Percentiles rank a stretch among this genome's conserved stretches.
Conservation (phyloP, 2,797 vertebrate genomes). For the Oryzias sinensis region DNA sequence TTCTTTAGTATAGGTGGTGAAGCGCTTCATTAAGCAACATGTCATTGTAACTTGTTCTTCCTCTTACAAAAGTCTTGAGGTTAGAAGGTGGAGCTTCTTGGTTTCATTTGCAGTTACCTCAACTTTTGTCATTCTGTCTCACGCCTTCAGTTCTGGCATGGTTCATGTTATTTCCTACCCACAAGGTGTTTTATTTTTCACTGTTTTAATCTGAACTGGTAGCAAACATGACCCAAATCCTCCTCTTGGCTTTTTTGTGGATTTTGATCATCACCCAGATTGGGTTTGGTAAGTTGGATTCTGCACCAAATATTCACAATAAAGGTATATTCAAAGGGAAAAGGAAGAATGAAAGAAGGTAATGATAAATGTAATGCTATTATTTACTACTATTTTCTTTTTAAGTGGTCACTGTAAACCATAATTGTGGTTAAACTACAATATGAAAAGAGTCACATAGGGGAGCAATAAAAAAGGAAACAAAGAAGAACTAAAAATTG, state of each 20-base stretch:
- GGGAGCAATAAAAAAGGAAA: too few relatives aligned
- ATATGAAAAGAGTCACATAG: too few relatives aligned
- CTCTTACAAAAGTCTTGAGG: slow-evolving; percentile 41
- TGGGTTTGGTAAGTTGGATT: slow-evolving; percentile 48
- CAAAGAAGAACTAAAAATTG: too few relatives aligned
- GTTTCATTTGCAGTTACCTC: slow-evolving; percentile 41
- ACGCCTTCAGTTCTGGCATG: slow-evolving; percentile 29
- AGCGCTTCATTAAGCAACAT: background rate
- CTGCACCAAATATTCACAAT: background rate
- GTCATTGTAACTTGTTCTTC: slow-evolving; percentile 20
- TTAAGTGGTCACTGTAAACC: too few relatives aligned
- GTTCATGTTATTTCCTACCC: background rate
- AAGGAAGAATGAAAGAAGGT: too few relatives aligned
- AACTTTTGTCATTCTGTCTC: slow-evolving; percentile 2
- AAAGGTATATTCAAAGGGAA: too few relatives aligned
- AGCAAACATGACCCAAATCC: slow-evolving; percentile 28
- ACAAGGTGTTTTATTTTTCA: background rate
- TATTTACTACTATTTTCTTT: too few relatives aligned
- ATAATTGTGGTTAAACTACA: too few relatives aligned
- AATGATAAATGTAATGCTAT: too few relatives aligned
- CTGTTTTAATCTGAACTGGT: too few relatives aligned
- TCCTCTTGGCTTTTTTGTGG: slow-evolving; percentile 37
- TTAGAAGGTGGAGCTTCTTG: slow-evolving; percentile 65
- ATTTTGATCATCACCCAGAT: slow-evolving; percentile 25
- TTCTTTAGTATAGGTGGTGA: background rate